phyloP scores from a whole-genome alignment of 2,888 invertebrate species.

The Parnassius glacialis region DNA sequence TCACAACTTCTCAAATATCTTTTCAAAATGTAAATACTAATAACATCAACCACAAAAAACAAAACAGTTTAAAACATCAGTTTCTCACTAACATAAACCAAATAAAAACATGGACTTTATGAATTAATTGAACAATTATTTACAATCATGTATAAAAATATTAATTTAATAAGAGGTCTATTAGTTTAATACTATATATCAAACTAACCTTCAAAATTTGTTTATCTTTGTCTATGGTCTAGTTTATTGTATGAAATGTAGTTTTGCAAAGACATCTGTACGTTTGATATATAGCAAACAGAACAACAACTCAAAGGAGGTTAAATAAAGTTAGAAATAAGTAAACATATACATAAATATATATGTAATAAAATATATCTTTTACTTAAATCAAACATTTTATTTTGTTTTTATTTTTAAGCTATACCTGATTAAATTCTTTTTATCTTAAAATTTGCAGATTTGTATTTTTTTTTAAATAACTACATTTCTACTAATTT shows the following conservation, averaged over 20 bases:
- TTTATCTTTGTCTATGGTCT: background rate
- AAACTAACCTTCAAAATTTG: slow-evolving; percentile 1
- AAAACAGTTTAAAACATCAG: background rate
- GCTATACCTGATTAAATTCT: too few relatives aligned
- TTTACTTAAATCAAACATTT: background rate
- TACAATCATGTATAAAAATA: slow-evolving; percentile 1
- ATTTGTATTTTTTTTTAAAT: too few relatives aligned
- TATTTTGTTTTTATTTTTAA: background rate
- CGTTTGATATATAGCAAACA: background rate
- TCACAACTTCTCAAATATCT: too few relatives aligned
- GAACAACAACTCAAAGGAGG: background rate
- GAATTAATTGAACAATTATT: background rate
- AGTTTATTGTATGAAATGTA: background rate
- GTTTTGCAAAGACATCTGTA: background rate
- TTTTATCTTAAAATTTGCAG: too few relatives aligned
- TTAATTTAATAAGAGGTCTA: background rate
- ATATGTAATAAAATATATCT: background rate
- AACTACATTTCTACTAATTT: too few relatives aligned
- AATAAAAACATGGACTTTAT: background rate
- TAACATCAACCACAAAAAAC: too few relatives aligned
- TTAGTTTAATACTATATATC: slow-evolving; percentile 1
- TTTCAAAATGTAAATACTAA: too few relatives aligned
- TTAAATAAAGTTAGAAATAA: background rate
- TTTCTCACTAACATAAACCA: background rate
- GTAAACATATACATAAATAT: slow-evolving; percentile 1